Percentiles rank a stretch among this genome's conserved stretches.
phyloP scores from a whole-genome alignment of 2,888 invertebrate genomes.

The Steinernema scapterisci region DNA sequence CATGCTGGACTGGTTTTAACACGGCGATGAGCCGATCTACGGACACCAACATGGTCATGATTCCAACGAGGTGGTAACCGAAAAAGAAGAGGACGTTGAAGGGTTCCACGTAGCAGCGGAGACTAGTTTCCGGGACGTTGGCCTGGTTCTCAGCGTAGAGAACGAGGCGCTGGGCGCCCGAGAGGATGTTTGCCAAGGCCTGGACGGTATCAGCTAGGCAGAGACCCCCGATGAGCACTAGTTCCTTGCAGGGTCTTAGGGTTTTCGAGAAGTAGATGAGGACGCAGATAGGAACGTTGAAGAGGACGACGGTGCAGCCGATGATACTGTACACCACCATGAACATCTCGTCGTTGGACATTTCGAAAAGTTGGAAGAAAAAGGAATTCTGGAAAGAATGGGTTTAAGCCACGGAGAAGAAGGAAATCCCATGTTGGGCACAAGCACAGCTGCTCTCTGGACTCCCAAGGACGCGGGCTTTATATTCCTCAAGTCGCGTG shows the following conservation, averaged over 20 bases:
- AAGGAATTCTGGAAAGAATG: neutral
- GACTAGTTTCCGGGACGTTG: neutral
- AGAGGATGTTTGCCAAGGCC: slow-evolving; percentile 19
- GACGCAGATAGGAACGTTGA: slow-evolving; percentile 12
- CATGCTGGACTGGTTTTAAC: neutral
- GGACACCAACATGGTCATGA: slow-evolving; percentile 25
- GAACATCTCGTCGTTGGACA: neutral
- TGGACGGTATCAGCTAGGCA: slow-evolving; percentile 19
- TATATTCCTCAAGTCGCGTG: neutral
- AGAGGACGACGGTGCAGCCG: neutral
- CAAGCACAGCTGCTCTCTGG: neutral
- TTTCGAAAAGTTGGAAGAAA: neutral
- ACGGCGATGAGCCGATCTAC: slow-evolving; percentile 9
- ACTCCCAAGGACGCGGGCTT: neutral
- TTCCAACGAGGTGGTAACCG: slow-evolving; percentile 16
- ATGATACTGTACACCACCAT: slow-evolving; percentile 24
- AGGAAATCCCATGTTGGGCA: neutral
- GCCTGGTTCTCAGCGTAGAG: neutral
- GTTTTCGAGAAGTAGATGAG: slow-evolving; percentile 13
- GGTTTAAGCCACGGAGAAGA: neutral
- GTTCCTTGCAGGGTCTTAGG: neutral
- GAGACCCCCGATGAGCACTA: neutral
- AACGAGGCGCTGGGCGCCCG: neutral
- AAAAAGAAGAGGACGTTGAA: slow-evolving; percentile 27
- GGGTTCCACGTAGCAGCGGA: slow-evolving; percentile 17